Evolutionary conservation across 2,797 vertebrate species (phyloP), one percentile per base, ranked within the genome.

Genomic region (Leucoraja ocellata): DNA sequence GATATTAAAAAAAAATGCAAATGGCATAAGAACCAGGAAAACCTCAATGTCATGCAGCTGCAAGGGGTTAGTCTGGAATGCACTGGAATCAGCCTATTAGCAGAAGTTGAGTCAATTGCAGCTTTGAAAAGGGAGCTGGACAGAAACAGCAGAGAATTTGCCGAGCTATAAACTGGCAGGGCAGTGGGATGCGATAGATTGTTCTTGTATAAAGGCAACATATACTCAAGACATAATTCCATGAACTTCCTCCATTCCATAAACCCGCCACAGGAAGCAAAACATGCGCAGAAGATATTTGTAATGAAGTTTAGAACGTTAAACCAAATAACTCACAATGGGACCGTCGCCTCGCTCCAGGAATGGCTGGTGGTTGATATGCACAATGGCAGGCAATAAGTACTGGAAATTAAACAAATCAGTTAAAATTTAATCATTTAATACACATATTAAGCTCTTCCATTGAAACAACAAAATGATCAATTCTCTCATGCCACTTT

Each of bases 321-420:
- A 74, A 74, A 74, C 21, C 13, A 54, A 73, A 91, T 91, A 93
- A 98, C 98, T 98, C 96, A 99, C 99, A 94, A 99, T 99, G 32
- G 99, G 98, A n/a, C 99, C 98, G 94, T 99, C 99, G 80, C 99
- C 99, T 93, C 99, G 97, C 96, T 99, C 99, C 95, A 99, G 96
- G 94, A 99, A 99, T 0, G 99, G 98, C 95, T 99, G 99, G 95
- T 99, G 99, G 96, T 99, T 99, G 95, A 99, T 99, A 95, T 99
- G 98, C 93, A 99, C 98, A 95, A 99, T 99, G 39, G 99, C 98
- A 94, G 98, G 99, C 94, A 99, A 95, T 94, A 99, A 97, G 95
- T 99, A 99, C 98, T 99, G 93, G 58, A 93, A 78, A 73, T 39
- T 94, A 94, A 0, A 94, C 18, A 94, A 93, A 94, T 90, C 58